A percentile compares a stretch with the other conserved stretches of the same genome.
phyloP scores from a whole-genome alignment of 1,140 invertebrate genomes.

The Drosophila takahashii region DNA sequence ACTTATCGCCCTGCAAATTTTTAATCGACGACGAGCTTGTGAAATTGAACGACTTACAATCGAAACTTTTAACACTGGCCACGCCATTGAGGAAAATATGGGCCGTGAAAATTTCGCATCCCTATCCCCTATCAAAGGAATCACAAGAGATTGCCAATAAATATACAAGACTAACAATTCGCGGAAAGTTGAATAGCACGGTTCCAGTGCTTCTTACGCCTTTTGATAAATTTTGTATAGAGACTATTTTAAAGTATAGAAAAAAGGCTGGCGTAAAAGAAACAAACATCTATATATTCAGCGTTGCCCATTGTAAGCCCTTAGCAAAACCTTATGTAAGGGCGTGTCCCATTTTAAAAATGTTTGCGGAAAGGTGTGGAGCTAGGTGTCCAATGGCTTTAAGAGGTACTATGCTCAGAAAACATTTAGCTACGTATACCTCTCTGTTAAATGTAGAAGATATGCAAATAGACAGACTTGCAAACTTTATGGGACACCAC shows the following conservation, averaged over 20 bases:
- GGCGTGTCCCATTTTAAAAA: conserved; percentile 3
- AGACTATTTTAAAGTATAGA: conserved; percentile 1
- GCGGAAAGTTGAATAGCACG: too few relatives aligned
- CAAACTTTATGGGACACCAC: conserved; percentile 7
- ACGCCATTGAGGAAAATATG: too few relatives aligned
- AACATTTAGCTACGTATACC: conserved; percentile 2
- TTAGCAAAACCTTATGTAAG: conserved; percentile 4
- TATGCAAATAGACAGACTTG: conserved; percentile 6
- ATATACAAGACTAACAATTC: too few relatives aligned
- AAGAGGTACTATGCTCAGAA: conserved; percentile 1
- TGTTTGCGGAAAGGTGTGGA: conserved; percentile 3
- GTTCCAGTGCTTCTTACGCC: too few relatives aligned
- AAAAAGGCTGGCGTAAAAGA: conserved; percentile 2
- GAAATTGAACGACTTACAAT: too few relatives aligned
- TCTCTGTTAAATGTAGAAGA: conserved; percentile 2
- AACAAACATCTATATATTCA: conserved; percentile 2
- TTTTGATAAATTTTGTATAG: neutral
- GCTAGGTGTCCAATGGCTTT: conserved; percentile 1
- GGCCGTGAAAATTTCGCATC: too few relatives aligned
- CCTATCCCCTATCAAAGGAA: too few relatives aligned
- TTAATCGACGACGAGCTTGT: too few relatives aligned
- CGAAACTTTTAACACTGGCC: too few relatives aligned
- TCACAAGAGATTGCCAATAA: too few relatives aligned
- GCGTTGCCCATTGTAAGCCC: conserved; percentile 3
- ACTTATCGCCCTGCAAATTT: too few relatives aligned